Evolutionary conservation across 2,113 vertebrate species (phyloP), one percentile per base, ranked within the genome.

Genomic region (Odocoileus hemionus): DNA sequence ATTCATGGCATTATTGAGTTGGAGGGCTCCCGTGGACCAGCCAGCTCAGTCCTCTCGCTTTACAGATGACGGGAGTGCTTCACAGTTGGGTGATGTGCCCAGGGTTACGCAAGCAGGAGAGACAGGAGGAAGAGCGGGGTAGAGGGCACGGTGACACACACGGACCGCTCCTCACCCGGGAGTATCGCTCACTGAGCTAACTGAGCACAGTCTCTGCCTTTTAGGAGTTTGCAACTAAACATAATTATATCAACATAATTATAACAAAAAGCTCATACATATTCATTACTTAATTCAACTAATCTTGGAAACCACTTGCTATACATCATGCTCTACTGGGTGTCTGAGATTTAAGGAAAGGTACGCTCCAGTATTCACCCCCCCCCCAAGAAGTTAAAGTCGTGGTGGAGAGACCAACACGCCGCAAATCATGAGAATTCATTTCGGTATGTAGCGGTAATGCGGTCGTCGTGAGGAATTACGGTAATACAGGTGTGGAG

Each of bases 111-210:
- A n/a, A 13, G 36, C 39, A 30, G 16, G 25, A 4, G 3, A 79
- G 47, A 43, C 14, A 33, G 36, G 33, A 14, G 5, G 28, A 9
- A 11, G 10, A 39, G 7, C 0, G 1, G n/a, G 0, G 7, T n/a
- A 47, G 64, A 23, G 1, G 3, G 7, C 5, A 9, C 4, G 25
- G 23, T 3, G 7, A 2, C 4, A 21, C 1, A 1, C 1, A 0
- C 0, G 3, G 2, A 0, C n/a, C 28, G 61, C 52, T 74, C 8
- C 26, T 33, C 60, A 12, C 45, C 2, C 2, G 6, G 33, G 30
- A 39, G 15, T 28, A 9, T 3, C 15, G 30, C 25, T 25, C 36
- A 17, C 36, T 5, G 64, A 64, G 39, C 30, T 15, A 9, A 60
- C 0, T 61, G 45, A 67, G 3, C 9, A 7, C 3, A 2, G 60